phyloP scores from a whole-genome alignment of 2,888 invertebrate species.

The Hirtodrosophila duncani region DNA sequence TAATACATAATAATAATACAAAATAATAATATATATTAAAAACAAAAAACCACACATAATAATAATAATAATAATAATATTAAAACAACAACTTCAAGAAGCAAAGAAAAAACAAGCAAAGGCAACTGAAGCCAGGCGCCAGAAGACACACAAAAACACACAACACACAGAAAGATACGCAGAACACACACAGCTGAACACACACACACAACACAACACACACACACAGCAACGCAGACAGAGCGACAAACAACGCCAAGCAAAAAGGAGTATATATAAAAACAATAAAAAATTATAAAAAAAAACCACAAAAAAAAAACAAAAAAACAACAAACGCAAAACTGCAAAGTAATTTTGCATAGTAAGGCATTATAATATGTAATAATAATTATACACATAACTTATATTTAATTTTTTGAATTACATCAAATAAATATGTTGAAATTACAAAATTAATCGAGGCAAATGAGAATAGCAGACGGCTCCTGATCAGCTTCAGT shows the following conservation, averaged over 20 bases:
- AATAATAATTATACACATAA: slow-evolving; percentile 67
- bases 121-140: too few species aligned
- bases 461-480: too few species aligned
- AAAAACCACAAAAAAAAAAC: slow-evolving; percentile 17
- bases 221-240: neutral
- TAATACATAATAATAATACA: slow-evolving; percentile 17
- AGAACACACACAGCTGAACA: too few species aligned
- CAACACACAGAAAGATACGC: too few species aligned
- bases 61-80: slow-evolving; percentile 18
- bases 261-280: slow-evolving; percentile 19
- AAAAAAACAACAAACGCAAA: slow-evolving; percentile 43
- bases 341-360: slow-evolving; percentile 76
- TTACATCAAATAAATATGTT: slow-evolving; percentile 76
- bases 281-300: slow-evolving; percentile 9
- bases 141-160: too few species aligned
- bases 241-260: slow-evolving; percentile 13
- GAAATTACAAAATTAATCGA: too few species aligned
- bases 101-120: slow-evolving; percentile 14
- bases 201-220: too few species aligned
- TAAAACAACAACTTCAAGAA: slow-evolving; percentile 31
- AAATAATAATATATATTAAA: slow-evolving; percentile 30
- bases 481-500: too few species aligned
- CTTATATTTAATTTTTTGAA: slow-evolving; percentile 74
- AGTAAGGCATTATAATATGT: too few species aligned
- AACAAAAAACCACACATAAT: slow-evolving; percentile 25